Evolutionary conservation across 2,888 invertebrate genomes (phyloP), one percentile per base, ranked within the genome.

Genomic region (Drosophila paranaensis): DNA sequence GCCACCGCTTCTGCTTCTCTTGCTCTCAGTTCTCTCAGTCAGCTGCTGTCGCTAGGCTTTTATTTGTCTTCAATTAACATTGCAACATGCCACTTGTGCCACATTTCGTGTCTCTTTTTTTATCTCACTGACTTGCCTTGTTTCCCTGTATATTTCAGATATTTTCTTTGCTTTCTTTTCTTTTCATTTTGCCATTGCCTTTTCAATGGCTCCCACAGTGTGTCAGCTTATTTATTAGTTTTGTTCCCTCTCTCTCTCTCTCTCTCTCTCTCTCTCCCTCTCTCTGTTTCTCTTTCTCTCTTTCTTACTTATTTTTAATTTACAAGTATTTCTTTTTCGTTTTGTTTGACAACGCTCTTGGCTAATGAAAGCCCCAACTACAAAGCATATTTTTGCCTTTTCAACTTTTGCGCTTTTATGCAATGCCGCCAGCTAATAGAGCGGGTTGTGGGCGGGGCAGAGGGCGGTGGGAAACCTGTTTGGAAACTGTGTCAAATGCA

Each of bases 11-110:
- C 20, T 20, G 13, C 20, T 16, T 48, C 50, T 39, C 20, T 20
- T 20, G 20, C 20, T 20, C 20, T 20, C 20, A 20, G 20, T 20
- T 20, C 20, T 20, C 62, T 55, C 48, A 30, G 48, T 33, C 50
- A 35, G 37, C 2, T 35, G 35, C 33, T 64, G 51, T 48, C 57
- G 60, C 56, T 71, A 61, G 65, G 56, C 71, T 80, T 74, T 74
- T 79, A 80, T 87, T 88, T 88, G 85, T 79, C 77, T 88, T 87
- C 86, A 87, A 87, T 87, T 87, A 87, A 87, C 86, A 86, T 86
- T 88, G 84, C 88, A 85, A 84, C 84, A 87, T 87, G 84, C 82
- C 82, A 84, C 84, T 85, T 82, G 84, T 87, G 84, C 82, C 82
- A 87, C 74, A 58, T 79, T 82, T 83, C 27, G 54, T 40, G 27